These are phyloP conservation scores for Setophaga coronata DNA, from an alignment of 2,113 vertebrate species.

Conservation along the genomic window DNA sequence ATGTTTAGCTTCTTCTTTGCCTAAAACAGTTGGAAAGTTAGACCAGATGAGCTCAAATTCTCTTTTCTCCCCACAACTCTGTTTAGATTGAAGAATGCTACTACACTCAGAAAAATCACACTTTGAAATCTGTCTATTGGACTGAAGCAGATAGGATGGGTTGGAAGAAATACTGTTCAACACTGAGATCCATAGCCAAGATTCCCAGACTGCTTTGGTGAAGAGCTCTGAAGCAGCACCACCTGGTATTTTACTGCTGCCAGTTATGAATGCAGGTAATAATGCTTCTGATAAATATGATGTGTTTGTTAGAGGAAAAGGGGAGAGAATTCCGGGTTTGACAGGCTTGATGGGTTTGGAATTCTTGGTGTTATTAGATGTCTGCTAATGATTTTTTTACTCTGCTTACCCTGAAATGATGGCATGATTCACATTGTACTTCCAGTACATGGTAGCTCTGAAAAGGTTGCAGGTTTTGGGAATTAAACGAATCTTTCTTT, in stretches of 20 bases:
- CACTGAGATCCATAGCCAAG: not conserved
- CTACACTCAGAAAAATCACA: not conserved
- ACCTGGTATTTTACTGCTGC: not conserved
- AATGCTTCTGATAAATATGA: not conserved
- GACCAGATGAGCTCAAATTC: not conserved
- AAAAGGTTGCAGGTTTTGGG: not conserved
- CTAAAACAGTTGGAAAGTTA: not conserved
- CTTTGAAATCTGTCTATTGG: not conserved
- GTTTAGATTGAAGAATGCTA: rapidly evolving
- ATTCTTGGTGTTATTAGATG: not conserved
- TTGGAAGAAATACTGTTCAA: not conserved
- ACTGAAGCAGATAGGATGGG: not conserved
- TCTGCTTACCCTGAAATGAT: not conserved
- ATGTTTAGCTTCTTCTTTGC: not conserved
- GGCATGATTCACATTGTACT: not conserved
- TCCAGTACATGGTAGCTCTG: not conserved
- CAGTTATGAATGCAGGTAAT: not conserved
- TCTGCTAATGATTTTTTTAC: not conserved
- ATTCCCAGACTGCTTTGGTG: not conserved
- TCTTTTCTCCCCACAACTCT: not conserved
- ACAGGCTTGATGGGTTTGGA: not conserved
- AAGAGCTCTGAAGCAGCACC: not conserved
- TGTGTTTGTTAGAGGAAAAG: not conserved
- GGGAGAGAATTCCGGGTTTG: not conserved
- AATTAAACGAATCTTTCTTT: not conserved